Conservation (phyloP, 2,888 invertebrate species). For the Heterodera filipjevi region DNA sequence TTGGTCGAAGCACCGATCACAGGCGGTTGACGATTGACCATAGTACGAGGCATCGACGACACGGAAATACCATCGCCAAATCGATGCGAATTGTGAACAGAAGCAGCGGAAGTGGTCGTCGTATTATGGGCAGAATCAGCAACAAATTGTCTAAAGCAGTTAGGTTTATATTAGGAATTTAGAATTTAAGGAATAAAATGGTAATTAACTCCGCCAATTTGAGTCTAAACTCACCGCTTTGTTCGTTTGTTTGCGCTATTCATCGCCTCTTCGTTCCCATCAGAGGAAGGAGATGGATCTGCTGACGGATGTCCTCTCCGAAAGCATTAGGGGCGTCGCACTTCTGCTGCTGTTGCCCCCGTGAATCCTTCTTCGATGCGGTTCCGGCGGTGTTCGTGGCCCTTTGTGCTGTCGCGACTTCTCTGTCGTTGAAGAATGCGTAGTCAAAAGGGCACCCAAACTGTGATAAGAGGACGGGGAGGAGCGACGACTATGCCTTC, state of each 20-base stretch:
- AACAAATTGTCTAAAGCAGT: neutral
- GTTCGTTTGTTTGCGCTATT: neutral
- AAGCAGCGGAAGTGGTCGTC: neutral
- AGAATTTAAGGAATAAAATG: neutral
- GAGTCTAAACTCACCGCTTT: neutral
- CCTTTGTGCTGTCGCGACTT: neutral
- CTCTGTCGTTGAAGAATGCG: neutral
- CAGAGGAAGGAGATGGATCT: neutral
- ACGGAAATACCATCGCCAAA: neutral
- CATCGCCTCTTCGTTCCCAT: neutral
- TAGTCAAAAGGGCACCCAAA: constrained; percentile 14
- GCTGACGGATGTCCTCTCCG: neutral
- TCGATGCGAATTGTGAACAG: neutral
- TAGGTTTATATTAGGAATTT: neutral
- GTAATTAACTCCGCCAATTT: neutral
- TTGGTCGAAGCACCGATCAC: neutral
- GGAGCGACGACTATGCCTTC: neutral
- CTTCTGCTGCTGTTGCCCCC: neutral
- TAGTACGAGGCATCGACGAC: neutral
- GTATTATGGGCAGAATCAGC: neutral
- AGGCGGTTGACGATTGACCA: neutral
- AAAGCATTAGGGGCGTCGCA: neutral
- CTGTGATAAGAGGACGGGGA: constrained; percentile 13
- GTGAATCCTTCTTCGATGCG: neutral
- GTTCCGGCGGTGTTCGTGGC: constrained; percentile 15